These are phyloP conservation scores for Rafetus swinhoei DNA, from an alignment of 2,113 vertebrate genomes.

Conservation along the genomic window DNA sequence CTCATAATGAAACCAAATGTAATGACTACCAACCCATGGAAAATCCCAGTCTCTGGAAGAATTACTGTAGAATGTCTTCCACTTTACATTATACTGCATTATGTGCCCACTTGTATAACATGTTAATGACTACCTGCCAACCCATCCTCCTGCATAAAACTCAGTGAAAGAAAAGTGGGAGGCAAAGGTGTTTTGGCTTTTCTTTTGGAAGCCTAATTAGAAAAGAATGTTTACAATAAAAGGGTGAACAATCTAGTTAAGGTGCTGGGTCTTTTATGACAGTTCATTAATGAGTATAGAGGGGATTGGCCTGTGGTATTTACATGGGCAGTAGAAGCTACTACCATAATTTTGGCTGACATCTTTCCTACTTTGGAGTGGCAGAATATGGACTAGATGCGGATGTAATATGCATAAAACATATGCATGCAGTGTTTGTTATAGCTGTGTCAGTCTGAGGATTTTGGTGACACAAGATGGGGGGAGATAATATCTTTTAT, in stretches of 20 bases:
- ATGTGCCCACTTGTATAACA: rapidly evolving
- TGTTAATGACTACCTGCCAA: background rate
- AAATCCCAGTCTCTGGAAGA: background rate
- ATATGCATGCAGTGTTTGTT: background rate
- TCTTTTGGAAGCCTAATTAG: background rate
- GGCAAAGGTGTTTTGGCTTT: background rate
- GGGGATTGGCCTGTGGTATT: background rate
- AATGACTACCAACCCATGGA: background rate
- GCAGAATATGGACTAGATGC: background rate
- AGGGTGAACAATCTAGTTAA: background rate
- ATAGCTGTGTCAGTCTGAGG: background rate
- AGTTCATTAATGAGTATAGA: background rate
- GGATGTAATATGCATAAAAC: background rate
- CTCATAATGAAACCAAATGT: background rate
- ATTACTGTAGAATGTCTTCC: background rate
- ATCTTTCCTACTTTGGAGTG: background rate
- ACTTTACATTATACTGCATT: background rate
- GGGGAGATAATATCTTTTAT: background rate
- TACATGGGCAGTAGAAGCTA: background rate
- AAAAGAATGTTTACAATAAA: background rate
- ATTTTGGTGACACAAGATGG: background rate
- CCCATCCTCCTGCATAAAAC: background rate
- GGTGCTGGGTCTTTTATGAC: background rate
- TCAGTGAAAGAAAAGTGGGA: rapidly evolving
- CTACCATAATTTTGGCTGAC: background rate